These are phyloP conservation scores for Zaprionus taronus DNA, from an alignment of 1,140 invertebrate species.

Conservation along the genomic window DNA sequence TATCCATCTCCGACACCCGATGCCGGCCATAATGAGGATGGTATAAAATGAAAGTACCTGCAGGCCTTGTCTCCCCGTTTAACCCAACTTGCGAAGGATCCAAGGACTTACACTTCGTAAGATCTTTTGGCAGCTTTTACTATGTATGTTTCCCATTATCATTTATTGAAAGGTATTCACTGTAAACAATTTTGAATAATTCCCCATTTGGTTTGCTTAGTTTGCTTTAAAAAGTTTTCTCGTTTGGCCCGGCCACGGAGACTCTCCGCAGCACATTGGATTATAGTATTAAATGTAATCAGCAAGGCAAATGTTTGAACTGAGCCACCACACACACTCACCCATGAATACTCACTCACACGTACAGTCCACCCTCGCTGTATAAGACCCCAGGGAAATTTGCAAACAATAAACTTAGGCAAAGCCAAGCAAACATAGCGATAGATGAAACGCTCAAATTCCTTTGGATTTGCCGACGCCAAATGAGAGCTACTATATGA, in stretches of 20 bases:
- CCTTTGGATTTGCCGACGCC: background rate
- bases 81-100: background rate
- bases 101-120: background rate
- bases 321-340: slow-evolving; percentile 17
- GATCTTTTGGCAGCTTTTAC: background rate
- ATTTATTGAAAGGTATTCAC: background rate
- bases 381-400: slow-evolving; percentile 76
- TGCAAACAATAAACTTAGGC: slow-evolving; percentile 71
- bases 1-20: background rate
- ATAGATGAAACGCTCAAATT: slow-evolving; percentile 15
- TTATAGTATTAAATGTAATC: slow-evolving; percentile 80
- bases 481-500: background rate
- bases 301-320: slow-evolving; percentile 78
- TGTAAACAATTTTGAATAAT: background rate
- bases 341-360: background rate
- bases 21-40: background rate
- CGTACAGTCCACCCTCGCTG: background rate
- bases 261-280: slow-evolving; percentile 47
- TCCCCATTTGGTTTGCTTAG: background rate
- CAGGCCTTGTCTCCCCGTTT: background rate
- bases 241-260: background rate
- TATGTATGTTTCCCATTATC: background rate
- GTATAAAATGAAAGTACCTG: background rate
- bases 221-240: background rate
- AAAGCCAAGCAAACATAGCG: slow-evolving; percentile 35